These are phyloP conservation scores for Smutsia temminckii DNA, from an alignment of 2,797 vertebrate species.

Conservation along the genomic window DNA sequence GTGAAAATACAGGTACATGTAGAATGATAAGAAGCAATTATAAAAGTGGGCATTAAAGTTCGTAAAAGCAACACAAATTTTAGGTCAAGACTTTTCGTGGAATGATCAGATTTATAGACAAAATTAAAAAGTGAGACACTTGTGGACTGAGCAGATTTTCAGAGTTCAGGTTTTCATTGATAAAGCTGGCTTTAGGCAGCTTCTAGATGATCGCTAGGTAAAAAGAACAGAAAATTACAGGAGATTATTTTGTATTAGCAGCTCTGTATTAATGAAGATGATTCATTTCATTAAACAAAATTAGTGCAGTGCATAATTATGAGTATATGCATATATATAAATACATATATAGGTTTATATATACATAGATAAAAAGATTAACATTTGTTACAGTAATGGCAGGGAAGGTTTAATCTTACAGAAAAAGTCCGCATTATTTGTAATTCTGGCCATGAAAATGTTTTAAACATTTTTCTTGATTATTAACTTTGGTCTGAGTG, in stretches of 20 bases:
- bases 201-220: not conserved
- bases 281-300: not conserved
- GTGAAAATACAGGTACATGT: not conserved
- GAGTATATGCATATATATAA: not conserved
- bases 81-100: not conserved
- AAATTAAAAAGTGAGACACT: not conserved
- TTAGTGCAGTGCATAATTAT: not conserved
- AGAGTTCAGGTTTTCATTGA: not conserved
- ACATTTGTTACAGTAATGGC: not conserved
- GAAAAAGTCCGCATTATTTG: not conserved
- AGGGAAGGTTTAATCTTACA: not conserved
- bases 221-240: not conserved
- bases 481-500: not conserved
- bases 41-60: not conserved
- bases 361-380: not conserved
- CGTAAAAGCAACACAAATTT: not conserved
- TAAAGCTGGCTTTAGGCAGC: not conserved
- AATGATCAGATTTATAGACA: not conserved
- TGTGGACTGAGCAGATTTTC: not conserved
- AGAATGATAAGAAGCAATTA: not conserved
- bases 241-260: not conserved
- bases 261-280: not conserved
- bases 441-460: not conserved
- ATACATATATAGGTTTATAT: not conserved
- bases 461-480: not conserved